A percentile compares a stretch with the other conserved stretches of the same genome.
Conservation (phyloP, 1,140 invertebrate species). For the Heliconius congener region DNA sequence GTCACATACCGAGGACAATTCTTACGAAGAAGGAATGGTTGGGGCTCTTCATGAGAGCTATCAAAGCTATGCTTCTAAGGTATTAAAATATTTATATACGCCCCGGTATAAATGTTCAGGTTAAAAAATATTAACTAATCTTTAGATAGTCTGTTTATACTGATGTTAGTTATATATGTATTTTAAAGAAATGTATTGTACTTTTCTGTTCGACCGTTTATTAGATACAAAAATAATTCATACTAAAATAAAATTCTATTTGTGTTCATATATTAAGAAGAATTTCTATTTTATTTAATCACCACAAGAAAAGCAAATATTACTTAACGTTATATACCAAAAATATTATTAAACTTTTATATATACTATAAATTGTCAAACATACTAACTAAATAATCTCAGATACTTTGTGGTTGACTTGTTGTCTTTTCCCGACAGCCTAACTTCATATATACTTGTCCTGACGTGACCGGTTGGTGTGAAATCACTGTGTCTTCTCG, state of each 20-base stretch:
- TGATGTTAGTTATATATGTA: background rate
- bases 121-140: background rate
- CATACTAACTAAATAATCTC: no score
- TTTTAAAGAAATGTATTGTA: no score
- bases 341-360: no score
- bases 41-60: slow-evolving; percentile 73
- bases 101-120: background rate
- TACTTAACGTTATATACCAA: no score
- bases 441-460: slow-evolving; percentile 61
- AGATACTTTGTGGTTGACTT: background rate
- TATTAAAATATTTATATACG: slow-evolving; percentile 30
- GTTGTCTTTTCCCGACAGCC: background rate
- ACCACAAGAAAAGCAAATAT: no score
- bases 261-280: no score
- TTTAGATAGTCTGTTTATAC: background rate
- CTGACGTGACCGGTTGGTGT: slow-evolving; percentile 85
- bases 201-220: no score
- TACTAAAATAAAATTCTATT: no score
- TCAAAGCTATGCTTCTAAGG: slow-evolving; percentile 62
- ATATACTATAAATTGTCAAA: no score
- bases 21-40: slow-evolving; percentile 81
- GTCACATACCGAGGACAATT: slow-evolving; percentile 93
- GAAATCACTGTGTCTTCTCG: slow-evolving; percentile 95
- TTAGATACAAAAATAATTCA: no score
- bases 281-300: no score